Base-by-base conservation (phyloP, 2,113 vertebrate species). In the Taurulus bubalis region DNA sequence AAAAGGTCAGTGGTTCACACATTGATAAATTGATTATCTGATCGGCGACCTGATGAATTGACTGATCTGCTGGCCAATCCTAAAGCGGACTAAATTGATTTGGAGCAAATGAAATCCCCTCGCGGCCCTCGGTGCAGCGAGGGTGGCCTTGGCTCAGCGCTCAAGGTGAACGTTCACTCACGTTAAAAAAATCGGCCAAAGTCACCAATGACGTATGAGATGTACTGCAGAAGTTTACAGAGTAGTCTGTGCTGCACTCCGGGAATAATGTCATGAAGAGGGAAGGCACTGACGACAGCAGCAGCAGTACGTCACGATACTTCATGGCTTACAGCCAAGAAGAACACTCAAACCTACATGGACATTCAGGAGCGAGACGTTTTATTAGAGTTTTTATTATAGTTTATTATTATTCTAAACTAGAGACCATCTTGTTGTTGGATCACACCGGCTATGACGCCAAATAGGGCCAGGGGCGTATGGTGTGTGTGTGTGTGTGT, bases 21-120 rank as follows among this genome's bases (percentile, higher is more conserved):
- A 5, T 55, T 2, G 34, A 51, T 56, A 8, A 6, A 82, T 84
- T 82, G 78, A 84, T 82, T 79, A 80, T 76, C 72, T 60, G 58
- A 79, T 67, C 11, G 69, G 40, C 58, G n/a, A 71, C 68, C 55
- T 49, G 79, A 82, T 88, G 84, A 68, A 88, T 47, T 15, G 22
- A 82, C 40, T 10, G 66, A 68, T 72, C n/a, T 7, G 49, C 60
- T 10, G 47, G 14, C 15, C 26, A 0, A 3, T 49, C 30, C 49
- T 67, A 71, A 58, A 26, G 62, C 40, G 3, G 58, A 20, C 32
- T 18, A 14, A 15, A 71, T 82, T 51, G 78, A 82, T 76, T 72
- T 51, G 56, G 5, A 12, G 70, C 16, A 53, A 30, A 79, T 79
- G 0, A 2, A 72, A 84, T 68, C 24, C 15, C 38, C 49, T 8